phyloP scores from a whole-genome alignment of 2,888 invertebrate species.

The Venusia cambrica region DNA sequence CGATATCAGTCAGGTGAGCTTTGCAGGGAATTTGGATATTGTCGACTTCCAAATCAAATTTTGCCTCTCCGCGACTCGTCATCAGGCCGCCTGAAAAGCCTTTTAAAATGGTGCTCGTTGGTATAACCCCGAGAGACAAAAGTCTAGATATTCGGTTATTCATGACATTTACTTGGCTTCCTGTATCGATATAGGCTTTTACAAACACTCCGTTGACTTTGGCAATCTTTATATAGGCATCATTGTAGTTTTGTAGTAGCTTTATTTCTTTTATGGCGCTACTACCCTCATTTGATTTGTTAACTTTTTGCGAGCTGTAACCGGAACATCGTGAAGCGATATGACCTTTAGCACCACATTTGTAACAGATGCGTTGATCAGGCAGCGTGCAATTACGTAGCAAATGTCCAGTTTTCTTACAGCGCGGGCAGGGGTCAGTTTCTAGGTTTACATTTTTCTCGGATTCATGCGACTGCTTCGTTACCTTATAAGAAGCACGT shows the following conservation, averaged over 20 bases:
- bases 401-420: slow-evolving; percentile 1
- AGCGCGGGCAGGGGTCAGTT: slow-evolving; percentile 1
- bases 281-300: background rate
- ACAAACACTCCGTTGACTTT: slow-evolving; percentile 27
- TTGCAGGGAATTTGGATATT: slow-evolving; percentile 19
- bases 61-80: background rate
- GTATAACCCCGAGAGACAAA: background rate
- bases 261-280: background rate
- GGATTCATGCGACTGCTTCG: background rate
- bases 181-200: slow-evolving; percentile 5
- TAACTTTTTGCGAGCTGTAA: background rate
- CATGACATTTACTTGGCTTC: slow-evolving; percentile 2
- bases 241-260: background rate
- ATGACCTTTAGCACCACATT: background rate
- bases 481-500: no score
- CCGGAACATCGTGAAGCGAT: background rate
- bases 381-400: background rate
- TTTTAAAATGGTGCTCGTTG: slow-evolving; percentile 1
- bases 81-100: slow-evolving; percentile 1
- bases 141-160: background rate
- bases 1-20: slow-evolving; percentile 22
- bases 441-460: slow-evolving; percentile 1
- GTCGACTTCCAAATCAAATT: background rate
- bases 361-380: background rate
- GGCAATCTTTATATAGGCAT: slow-evolving; percentile 22